Percentiles rank a stretch among this genome's conserved stretches.
Conservation (phyloP, 2,113 vertebrate genomes). For the Corythaixoides concolor region DNA sequence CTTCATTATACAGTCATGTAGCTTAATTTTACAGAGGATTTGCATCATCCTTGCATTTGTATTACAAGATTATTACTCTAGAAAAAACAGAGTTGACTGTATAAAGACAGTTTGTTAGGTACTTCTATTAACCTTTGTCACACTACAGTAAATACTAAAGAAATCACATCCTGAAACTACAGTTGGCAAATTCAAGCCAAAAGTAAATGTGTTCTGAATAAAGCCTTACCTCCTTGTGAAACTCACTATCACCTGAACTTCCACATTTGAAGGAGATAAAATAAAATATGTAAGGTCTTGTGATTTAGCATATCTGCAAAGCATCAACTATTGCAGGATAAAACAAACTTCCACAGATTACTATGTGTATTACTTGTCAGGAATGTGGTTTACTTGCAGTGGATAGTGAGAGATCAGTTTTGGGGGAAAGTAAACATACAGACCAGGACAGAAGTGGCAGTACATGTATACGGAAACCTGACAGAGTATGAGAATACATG, state of each 20-base stretch:
- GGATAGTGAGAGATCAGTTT: not conserved
- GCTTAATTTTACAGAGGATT: slow-evolving; percentile 15
- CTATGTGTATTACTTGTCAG: not conserved
- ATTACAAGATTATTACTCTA: not conserved
- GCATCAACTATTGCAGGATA: not conserved
- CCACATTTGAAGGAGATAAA: not conserved
- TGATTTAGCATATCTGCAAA: not conserved
- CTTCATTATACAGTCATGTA: not conserved
- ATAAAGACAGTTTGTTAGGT: not conserved
- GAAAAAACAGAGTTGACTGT: not conserved
- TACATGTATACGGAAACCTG: not conserved
- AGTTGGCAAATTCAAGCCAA: not conserved
- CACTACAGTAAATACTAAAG: not conserved
- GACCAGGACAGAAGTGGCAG: not conserved
- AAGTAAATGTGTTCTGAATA: not conserved
- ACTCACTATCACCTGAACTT: not conserved
- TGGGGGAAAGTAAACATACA: not conserved
- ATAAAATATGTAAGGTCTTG: not conserved
- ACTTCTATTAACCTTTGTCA: slow-evolving; percentile 28
- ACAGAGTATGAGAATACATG: not conserved
- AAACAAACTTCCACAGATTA: not conserved
- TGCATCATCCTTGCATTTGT: not conserved
- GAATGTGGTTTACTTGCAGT: not conserved
- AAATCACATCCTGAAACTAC: not conserved
- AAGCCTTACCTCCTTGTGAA: not conserved